These are phyloP conservation scores for Pangasianodon gigas DNA, from an alignment of 2,113 vertebrate genomes.

Conservation along the genomic window DNA sequence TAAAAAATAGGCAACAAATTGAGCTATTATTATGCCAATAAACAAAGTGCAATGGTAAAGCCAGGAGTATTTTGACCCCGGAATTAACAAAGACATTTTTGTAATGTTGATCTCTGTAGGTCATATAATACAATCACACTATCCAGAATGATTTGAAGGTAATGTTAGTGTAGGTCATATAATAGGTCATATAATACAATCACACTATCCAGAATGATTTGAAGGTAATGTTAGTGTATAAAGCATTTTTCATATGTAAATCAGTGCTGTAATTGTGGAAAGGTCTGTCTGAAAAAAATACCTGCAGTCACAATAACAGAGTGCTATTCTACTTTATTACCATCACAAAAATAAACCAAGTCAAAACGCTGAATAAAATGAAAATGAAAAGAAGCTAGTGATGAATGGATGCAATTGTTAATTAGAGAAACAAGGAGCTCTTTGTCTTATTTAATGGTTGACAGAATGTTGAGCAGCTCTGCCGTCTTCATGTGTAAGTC, in stretches of 20 bases:
- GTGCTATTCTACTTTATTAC: background rate
- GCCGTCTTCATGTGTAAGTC: background rate
- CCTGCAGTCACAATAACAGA: background rate
- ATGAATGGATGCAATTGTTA: background rate
- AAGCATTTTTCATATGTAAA: background rate
- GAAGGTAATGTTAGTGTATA: background rate
- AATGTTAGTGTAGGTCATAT: background rate
- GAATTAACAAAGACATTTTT: background rate
- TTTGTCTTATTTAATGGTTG: background rate
- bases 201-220: background rate
- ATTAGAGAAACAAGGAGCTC: background rate
- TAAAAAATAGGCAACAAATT: background rate
- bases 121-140: background rate
- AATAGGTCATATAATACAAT: background rate
- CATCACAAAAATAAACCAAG: background rate
- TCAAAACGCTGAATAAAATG: background rate
- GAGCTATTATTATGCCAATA: background rate
- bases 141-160: background rate
- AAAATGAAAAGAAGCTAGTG: background rate
- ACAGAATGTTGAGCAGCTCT: background rate
- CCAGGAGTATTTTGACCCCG: background rate
- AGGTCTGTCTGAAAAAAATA: background rate
- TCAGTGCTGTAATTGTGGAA: background rate
- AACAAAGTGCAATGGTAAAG: background rate
- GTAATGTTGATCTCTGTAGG: background rate